Evolutionary conservation across 1,140 invertebrate genomes (phyloP).

Genomic region (Drosophila persimilis): DNA sequence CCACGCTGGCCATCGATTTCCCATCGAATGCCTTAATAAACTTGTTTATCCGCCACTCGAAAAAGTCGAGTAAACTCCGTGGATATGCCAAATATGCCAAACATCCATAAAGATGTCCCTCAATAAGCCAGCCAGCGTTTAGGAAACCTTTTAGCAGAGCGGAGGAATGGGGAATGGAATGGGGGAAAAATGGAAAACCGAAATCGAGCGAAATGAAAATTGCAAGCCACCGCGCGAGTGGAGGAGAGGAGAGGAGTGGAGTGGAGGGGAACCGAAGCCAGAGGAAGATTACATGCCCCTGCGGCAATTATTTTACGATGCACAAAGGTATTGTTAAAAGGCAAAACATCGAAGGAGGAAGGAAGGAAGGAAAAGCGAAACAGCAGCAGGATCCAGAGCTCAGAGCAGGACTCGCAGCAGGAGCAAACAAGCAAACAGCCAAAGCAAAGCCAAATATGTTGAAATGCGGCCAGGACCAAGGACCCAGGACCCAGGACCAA

Average conservation of each 20-base stretch:
- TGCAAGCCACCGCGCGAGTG: slow-evolving; percentile 68
- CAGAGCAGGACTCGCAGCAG: slow-evolving; percentile 7
- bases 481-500: slow-evolving; percentile 22
- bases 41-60: slow-evolving; percentile 10
- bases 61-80: background rate
- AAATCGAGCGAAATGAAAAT: slow-evolving; percentile 54
- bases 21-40: slow-evolving; percentile 34
- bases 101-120: slow-evolving; percentile 46
- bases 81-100: slow-evolving; percentile 29
- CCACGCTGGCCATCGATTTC: background rate
- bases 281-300: slow-evolving; percentile 73
- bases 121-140: slow-evolving; percentile 15
- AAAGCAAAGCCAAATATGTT: slow-evolving; percentile 81
- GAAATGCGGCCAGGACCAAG: slow-evolving; percentile 72
- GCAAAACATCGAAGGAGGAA: slow-evolving; percentile 2
- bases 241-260: slow-evolving; percentile 18
- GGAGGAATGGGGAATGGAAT: slow-evolving; percentile 1
- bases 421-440: slow-evolving; percentile 69
- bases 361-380: slow-evolving; percentile 22
- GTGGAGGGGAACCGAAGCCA: slow-evolving; percentile 8
- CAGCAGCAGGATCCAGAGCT: slow-evolving; percentile 5
- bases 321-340: slow-evolving; percentile 82
- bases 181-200: slow-evolving; percentile 20
- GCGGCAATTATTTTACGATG: slow-evolving; percentile 82
- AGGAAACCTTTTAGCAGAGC: slow-evolving; percentile 33